Percentiles rank a stretch among this genome's conserved stretches.
Evolutionary conservation across 1,140 invertebrate genomes (phyloP).

Genomic region (Papilio aristodemus): DNA sequence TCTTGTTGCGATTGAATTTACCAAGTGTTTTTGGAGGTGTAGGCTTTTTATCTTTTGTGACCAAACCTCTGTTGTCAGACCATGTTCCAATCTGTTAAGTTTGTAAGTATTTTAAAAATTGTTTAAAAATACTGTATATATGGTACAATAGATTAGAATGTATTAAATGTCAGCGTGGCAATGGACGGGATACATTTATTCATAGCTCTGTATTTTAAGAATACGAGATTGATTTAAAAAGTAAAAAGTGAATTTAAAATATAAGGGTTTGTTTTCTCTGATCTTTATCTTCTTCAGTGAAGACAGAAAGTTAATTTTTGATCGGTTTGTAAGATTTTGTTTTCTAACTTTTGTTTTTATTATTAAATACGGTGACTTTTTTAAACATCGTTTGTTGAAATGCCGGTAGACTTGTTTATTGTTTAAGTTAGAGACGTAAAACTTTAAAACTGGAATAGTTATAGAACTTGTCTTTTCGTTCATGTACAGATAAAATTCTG

Average conservation of each 20-base stretch:
- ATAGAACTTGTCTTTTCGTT: conserved; percentile 4
- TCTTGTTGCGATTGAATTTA: conserved; percentile 92
- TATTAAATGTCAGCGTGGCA: background rate
- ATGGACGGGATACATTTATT: background rate
- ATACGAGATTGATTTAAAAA: no score
- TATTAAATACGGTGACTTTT: background rate
- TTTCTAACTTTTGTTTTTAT: background rate
- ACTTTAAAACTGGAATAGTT: conserved; percentile 12
- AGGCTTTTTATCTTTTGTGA: conserved; percentile 87
- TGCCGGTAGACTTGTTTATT: background rate
- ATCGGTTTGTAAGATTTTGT: no score
- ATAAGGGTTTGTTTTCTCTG: no score
- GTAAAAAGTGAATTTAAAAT: no score
- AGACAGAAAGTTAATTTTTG: no score
- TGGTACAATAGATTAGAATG: background rate
- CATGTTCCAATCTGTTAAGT: conserved; percentile 91
- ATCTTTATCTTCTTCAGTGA: no score
- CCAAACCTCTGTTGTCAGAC: conserved; percentile 90
- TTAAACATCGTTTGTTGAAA: conserved; percentile 7
- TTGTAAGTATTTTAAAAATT: background rate
- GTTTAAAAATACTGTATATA: background rate
- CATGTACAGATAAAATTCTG: conserved; percentile 1
- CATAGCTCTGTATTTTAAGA: no score
- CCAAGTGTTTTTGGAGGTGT: conserved; percentile 84
- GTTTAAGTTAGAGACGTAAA: conserved; percentile 10